Evolutionary conservation across 2,113 vertebrate species (phyloP).

Genomic region (Eulacestoma nigropectus): DNA sequence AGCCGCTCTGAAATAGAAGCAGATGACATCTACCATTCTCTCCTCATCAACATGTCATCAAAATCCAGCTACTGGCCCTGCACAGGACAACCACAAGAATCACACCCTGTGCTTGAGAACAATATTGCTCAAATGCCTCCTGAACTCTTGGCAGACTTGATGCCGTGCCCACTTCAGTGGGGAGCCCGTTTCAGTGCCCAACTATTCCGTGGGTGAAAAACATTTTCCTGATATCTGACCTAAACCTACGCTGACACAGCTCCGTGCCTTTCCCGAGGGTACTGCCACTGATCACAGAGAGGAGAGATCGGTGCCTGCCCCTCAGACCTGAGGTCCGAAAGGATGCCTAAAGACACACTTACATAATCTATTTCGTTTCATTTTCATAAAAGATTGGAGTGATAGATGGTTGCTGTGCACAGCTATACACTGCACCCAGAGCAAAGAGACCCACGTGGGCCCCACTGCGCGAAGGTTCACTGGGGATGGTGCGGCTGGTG

Average conservation of each 20-base stretch:
- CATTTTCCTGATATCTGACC: neutral
- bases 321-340: neutral
- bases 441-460: neutral
- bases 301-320: neutral
- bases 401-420: neutral
- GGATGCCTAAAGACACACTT: fast-evolving
- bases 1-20: neutral
- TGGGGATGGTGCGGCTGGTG: neutral
- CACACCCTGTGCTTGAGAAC: neutral
- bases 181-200: neutral
- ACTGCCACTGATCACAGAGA: neutral
- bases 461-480: neutral
- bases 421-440: neutral
- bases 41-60: neutral
- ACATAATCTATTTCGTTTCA: neutral
- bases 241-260: neutral
- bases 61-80: neutral
- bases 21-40: neutral
- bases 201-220: fast-evolving
- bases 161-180: no score
- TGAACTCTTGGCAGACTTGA: neutral
- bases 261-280: neutral
- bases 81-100: neutral
- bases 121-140: neutral
- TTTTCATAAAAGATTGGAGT: neutral